These are phyloP conservation scores for Hemistola chrysoprasaria DNA, from an alignment of 2,888 invertebrate species.

Conservation along the genomic window DNA sequence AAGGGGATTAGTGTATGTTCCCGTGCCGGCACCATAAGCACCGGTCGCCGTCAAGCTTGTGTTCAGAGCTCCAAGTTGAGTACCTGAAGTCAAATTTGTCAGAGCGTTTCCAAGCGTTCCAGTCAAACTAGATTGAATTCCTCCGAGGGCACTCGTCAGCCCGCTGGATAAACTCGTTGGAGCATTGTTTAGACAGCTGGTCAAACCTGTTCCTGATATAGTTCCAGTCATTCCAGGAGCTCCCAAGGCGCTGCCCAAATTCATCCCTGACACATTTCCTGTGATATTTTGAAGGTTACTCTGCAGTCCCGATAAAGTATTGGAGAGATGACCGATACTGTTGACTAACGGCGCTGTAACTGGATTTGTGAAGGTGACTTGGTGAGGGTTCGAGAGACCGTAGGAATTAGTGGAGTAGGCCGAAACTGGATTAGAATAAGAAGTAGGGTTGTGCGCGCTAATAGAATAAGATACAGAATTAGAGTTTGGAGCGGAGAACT, in stretches of 20 bases:
- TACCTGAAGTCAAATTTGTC: conserved; percentile 63
- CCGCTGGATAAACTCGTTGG: conserved; percentile 71
- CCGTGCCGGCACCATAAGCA: conserved; percentile 63
- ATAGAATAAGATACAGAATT: conserved; percentile 77
- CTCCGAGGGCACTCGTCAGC: conserved; percentile 64
- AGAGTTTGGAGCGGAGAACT: conserved; percentile 72
- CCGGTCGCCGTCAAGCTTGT: conserved; percentile 64
- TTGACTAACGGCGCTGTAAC: conserved; percentile 75
- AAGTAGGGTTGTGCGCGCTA: conserved; percentile 75
- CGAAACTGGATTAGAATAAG: conserved; percentile 78
- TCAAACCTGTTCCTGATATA: conserved; percentile 72
- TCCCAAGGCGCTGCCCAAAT: conserved; percentile 65
- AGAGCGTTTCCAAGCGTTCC: conserved; percentile 69
- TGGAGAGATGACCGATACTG: conserved; percentile 76
- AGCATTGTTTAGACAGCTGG: conserved; percentile 69
- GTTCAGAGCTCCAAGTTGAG: conserved; percentile 66
- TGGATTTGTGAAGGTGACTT: conserved; percentile 78
- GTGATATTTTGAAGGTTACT: conserved; percentile 73
- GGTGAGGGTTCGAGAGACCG: conserved; percentile 73
- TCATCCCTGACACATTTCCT: conserved; percentile 69
- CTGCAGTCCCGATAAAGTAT: conserved; percentile 72
- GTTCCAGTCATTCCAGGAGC: conserved; percentile 75
- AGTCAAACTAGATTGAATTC: conserved; percentile 66
- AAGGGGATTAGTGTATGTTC: conserved; percentile 86
- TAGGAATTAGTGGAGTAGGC: conserved; percentile 73